phyloP scores from a whole-genome alignment of 2,113 vertebrate species.

The Poeciliopsis prolifica region DNA sequence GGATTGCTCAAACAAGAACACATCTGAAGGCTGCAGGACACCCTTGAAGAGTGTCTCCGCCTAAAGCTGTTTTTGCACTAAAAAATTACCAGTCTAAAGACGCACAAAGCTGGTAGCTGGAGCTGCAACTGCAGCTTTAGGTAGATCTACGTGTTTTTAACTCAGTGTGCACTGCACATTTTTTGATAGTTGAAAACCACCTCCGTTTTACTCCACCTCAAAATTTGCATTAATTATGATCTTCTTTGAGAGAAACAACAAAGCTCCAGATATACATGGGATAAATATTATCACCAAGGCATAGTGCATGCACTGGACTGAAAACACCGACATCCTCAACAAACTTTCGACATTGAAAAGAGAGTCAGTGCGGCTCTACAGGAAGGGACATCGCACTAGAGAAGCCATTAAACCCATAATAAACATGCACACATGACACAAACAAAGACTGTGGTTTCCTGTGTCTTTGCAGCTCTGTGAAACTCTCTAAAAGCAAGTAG shows the following conservation, averaged over 20 bases:
- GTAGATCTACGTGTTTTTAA: background rate
- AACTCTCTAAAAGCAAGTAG: background rate
- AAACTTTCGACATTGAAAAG: constrained; percentile 9
- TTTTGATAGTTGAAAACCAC: background rate
- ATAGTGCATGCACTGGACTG: constrained; percentile 4
- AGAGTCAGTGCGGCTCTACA: constrained; percentile 28
- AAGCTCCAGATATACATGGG: background rate
- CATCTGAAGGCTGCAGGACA: background rate
- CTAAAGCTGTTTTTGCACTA: background rate
- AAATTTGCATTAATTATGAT: constrained; percentile 35
- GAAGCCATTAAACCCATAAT: constrained; percentile 12
- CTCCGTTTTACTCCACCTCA: background rate
- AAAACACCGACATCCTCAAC: background rate
- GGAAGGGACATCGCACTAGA: constrained; percentile 55
- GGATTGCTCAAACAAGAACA: background rate
- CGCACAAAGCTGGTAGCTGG: too few relatives aligned
- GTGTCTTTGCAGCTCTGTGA: constrained; percentile 48
- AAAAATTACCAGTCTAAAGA: too few relatives aligned
- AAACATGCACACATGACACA: constrained; percentile 18
- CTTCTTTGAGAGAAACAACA: constrained; percentile 58
- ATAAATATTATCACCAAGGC: constrained; percentile 9
- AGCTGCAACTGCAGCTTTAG: too few relatives aligned
- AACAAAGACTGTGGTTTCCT: constrained; percentile 70
- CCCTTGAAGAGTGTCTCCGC: background rate
- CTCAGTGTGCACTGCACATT: background rate